Evolutionary conservation across 2,888 invertebrate genomes (phyloP).

Genomic region (Heliconius charithonia): DNA sequence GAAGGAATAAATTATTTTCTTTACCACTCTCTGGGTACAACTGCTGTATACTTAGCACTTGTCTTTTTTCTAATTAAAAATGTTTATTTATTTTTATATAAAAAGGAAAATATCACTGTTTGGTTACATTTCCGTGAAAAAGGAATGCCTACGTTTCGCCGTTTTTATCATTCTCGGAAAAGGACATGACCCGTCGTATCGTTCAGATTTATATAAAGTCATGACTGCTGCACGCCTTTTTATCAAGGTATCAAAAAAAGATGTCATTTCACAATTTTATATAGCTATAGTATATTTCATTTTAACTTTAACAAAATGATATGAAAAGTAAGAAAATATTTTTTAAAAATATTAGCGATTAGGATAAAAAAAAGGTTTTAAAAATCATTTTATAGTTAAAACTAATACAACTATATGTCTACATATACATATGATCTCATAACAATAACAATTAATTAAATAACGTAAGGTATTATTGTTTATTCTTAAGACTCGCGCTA

Average conservation of each 20-base stretch:
- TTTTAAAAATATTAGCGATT: no score
- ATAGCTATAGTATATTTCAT: background rate
- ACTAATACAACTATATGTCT: background rate
- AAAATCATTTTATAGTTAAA: background rate
- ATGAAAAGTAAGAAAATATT: background rate
- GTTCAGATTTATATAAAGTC: constrained; percentile 21
- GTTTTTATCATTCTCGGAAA: constrained; percentile 27
- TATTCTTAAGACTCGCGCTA: background rate
- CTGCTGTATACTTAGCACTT: no score
- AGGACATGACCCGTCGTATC: constrained; percentile 26
- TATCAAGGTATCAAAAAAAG: constrained; percentile 6
- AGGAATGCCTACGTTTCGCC: constrained; percentile 23
- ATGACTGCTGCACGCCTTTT: constrained; percentile 7
- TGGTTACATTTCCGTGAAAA: constrained; percentile 3
- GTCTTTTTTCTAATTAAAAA: background rate
- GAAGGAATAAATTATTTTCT: no score
- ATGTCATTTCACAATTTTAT: background rate
- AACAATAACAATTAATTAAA: background rate
- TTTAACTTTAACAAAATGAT: background rate
- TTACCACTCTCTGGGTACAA: no score
- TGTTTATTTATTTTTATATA: background rate
- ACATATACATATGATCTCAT: background rate
- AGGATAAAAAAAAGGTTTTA: background rate
- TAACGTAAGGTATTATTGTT: background rate
- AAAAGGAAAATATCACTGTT: background rate